phyloP scores from a whole-genome alignment of 2,113 vertebrate genomes.

The Shinisaurus crocodilurus region DNA sequence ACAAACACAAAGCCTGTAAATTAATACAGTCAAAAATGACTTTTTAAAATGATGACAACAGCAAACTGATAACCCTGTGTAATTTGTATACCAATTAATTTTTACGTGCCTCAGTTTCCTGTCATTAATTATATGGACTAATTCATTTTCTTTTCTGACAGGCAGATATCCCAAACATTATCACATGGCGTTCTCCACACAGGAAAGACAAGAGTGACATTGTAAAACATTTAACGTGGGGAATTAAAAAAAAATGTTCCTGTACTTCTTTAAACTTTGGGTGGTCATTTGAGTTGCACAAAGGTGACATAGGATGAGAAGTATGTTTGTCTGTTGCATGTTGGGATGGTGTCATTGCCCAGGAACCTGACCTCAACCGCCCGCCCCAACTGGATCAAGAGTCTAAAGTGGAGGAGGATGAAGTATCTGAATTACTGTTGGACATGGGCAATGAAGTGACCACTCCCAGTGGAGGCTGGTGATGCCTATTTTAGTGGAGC shows the following conservation, averaged over 20 bases:
- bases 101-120: constrained; percentile 60
- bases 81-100: constrained; percentile 64
- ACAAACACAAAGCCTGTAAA: constrained; percentile 59
- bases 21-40: constrained; percentile 54
- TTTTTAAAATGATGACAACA: constrained; percentile 32
- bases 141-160: constrained; percentile 36
- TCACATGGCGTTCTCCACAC: constrained; percentile 59
- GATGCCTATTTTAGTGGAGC: too few relatives aligned
- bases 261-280: constrained; percentile 13
- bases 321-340: background rate
- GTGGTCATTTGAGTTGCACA: constrained; percentile 28
- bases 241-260: constrained; percentile 71
- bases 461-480: too few relatives aligned
- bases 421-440: background rate
- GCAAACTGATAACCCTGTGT: constrained; percentile 33
- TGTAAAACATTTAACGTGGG: constrained; percentile 69
- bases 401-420: background rate
- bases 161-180: constrained; percentile 66
- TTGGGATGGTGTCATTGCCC: background rate
- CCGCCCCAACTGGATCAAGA: background rate
- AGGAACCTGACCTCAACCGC: background rate
- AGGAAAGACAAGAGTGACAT: constrained; percentile 69
- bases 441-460: too few relatives aligned
- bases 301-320: background rate
- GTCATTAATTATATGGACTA: constrained; percentile 53